A percentile compares a stretch with the other conserved stretches of the same genome.
phyloP scores from a whole-genome alignment of 2,888 invertebrate genomes.

The Apodemia duryi region DNA sequence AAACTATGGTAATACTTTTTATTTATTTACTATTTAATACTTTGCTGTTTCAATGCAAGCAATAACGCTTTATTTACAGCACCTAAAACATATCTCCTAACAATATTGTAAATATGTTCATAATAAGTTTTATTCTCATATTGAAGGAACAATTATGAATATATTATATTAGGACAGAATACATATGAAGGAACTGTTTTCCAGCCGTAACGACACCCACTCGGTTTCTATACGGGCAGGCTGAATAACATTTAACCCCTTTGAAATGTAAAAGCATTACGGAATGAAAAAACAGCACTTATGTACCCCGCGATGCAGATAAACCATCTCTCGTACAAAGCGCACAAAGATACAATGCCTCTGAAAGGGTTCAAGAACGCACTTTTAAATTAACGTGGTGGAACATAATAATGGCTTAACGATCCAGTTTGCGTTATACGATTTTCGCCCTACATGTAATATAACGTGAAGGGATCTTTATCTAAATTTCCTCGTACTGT shows the following conservation, averaged over 20 bases:
- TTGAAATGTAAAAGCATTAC: constrained; percentile 80
- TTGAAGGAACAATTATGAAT: constrained; percentile 17
- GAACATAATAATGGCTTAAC: constrained; percentile 50
- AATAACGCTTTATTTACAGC: background rate
- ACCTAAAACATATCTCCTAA: background rate
- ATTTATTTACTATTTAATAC: too few species aligned
- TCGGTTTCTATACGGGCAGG: constrained; percentile 61
- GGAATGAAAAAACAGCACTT: constrained; percentile 80
- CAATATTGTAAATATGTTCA: background rate
- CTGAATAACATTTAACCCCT: constrained; percentile 79
- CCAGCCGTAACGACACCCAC: constrained; percentile 66
- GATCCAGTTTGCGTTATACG: constrained; percentile 36
- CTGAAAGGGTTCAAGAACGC: constrained; percentile 80
- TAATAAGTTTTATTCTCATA: constrained; percentile 1
- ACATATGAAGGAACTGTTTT: constrained; percentile 35
- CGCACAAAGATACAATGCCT: constrained; percentile 79
- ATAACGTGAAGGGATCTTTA: constrained; percentile 28
- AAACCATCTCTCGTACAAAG: constrained; percentile 79
- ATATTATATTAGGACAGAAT: constrained; percentile 15
- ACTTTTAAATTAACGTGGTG: constrained; percentile 75
- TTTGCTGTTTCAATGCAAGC: too few species aligned
- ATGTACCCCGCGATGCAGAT: constrained; percentile 77
- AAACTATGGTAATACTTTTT: too few species aligned
- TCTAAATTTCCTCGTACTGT: constrained; percentile 41
- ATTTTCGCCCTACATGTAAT: constrained; percentile 42